Base-by-base conservation (phyloP, 2,113 vertebrate species). In the Pipa parva region DNA sequence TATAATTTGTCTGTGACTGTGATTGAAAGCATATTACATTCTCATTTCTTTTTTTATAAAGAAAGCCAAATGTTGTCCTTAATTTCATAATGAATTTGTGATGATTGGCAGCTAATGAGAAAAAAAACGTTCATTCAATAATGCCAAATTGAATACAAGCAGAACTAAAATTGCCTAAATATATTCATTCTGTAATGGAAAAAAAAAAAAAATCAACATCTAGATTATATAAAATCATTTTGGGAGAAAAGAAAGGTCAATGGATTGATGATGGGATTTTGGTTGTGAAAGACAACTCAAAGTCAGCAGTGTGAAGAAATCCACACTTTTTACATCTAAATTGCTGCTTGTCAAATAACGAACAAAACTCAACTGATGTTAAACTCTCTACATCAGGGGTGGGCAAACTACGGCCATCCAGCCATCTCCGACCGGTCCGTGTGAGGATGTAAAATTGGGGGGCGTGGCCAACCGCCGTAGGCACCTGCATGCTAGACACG, bases 21-120 rank as follows among this genome's bases (percentile, higher is more conserved):
- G 64, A 68, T 68, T 68, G 55, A 68, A 68, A 68, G 59, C 64
- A 68, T 59, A 68, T 68, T 68, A 59, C 28, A 59, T 59, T 68
- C 55, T 68, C 46, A n/a, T n/a, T n/a, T n/a, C 45, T 37, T 36
- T 42, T 51, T 50, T 45, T 68, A 59, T 49, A 59, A 59, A 68
- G 22, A 37, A 29, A 68, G 64, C 56, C 55, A 68, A 59, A 48
- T 50, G 55, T 55, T 52, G 29, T 59, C 64, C 42, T 48, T 50
- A 28, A 50, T 20, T 51, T 36, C 51, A 50, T 68, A 56, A 46
- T 29, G 42, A 50, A 68, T 68, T 17, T 59, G n/a, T 22, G 50
- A 51, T 59, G 64, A 68, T 59, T 68, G 64, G 55, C 39, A 68
- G 27, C 20, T 51, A 51, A 49, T 68, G 55, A 37, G 55, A 59